phyloP scores from a whole-genome alignment of 2,797 vertebrate genomes.

The Eupleurogrammus muticus region DNA sequence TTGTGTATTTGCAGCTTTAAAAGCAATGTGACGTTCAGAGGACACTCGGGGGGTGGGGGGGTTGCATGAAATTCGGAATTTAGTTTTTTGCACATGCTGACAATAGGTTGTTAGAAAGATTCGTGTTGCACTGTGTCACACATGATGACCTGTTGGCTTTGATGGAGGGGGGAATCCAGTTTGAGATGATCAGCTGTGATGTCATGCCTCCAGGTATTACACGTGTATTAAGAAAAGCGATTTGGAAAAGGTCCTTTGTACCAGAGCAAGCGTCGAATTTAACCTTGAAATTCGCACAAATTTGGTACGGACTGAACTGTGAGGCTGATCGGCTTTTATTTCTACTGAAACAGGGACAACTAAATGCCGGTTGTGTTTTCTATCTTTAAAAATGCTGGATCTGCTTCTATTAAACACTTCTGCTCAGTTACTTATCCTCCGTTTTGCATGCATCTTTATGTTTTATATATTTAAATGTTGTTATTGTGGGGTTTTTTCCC shows the following conservation, averaged over 20 bases:
- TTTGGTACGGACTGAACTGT: neutral
- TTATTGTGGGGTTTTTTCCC: neutral
- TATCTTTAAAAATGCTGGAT: neutral
- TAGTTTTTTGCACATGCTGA: constrained; percentile 33
- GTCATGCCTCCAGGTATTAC: constrained; percentile 25
- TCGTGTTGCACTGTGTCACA: constrained; percentile 52
- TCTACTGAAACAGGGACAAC: neutral
- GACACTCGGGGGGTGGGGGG: constrained; percentile 48
- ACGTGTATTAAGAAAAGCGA: constrained; percentile 23
- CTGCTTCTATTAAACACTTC: constrained; percentile 16
- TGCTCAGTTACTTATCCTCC: constrained; percentile 9
- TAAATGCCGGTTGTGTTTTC: no score
- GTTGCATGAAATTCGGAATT: constrained; percentile 49
- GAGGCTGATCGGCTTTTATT: neutral
- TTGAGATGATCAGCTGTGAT: constrained; percentile 37
- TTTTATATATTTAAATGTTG: constrained; percentile 3
- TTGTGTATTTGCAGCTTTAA: constrained; percentile 39
- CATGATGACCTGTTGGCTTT: constrained; percentile 56
- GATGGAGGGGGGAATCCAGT: constrained; percentile 47
- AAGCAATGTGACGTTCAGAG: constrained; percentile 35
- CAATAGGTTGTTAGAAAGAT: constrained; percentile 63
- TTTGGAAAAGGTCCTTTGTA: neutral
- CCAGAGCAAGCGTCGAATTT: neutral
- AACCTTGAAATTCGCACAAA: constrained; percentile 13
- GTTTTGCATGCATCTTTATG: constrained; percentile 27